These are phyloP conservation scores for Chromoteleia sp. DNA, from an alignment of 2,888 invertebrate genomes.

Conservation along the genomic window DNA sequence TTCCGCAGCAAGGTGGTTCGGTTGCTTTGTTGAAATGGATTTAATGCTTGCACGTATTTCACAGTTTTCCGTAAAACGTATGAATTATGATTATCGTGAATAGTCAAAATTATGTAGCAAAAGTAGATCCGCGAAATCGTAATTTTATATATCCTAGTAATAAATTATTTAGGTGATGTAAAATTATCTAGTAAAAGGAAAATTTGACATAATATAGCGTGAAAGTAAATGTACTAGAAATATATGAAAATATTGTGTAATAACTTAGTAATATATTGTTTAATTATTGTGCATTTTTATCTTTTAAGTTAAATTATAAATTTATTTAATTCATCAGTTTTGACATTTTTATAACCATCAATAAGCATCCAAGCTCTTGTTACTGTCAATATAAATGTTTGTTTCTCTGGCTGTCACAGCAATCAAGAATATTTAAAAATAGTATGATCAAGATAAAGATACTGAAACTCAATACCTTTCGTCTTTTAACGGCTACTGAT, in stretches of 20 bases:
- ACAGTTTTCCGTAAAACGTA: background rate
- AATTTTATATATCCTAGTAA: no score
- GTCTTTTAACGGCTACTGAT: background rate
- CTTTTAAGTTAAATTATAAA: background rate
- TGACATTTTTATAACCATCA: background rate
- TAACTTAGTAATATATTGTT: background rate
- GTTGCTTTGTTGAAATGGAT: constrained; percentile 10
- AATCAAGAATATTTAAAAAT: constrained; percentile 16
- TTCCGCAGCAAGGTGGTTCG: constrained; percentile 1
- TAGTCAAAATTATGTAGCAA: no score
- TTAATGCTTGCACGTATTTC: constrained; percentile 17
- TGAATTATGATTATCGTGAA: no score
- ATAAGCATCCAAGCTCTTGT: background rate
- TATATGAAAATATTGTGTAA: no score
- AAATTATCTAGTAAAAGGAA: no score
- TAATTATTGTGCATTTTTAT: background rate
- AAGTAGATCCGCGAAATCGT: no score
- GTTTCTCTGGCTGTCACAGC: background rate
- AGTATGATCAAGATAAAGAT: constrained; percentile 8
- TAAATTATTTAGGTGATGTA: no score
- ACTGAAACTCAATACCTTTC: constrained; percentile 12
- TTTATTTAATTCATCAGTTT: background rate
- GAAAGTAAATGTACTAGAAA: no score
- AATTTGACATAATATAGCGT: no score
- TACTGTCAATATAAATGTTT: background rate